Percentiles rank a stretch among this genome's conserved stretches.
Evolutionary conservation across 2,888 invertebrate species (phyloP).

Genomic region (Ophion costatus): DNA sequence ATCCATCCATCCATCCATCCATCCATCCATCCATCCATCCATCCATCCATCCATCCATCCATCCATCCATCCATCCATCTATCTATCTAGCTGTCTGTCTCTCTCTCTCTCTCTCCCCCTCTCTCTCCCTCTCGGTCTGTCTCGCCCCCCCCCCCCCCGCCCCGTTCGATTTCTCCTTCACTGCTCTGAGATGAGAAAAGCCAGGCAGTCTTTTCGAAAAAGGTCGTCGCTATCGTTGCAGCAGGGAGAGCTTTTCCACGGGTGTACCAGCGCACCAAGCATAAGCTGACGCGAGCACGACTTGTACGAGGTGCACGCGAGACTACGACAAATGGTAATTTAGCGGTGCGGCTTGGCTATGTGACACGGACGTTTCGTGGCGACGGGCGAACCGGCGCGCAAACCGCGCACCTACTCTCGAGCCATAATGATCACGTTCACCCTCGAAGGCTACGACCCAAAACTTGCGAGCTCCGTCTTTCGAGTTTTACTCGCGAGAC

Average conservation of each 20-base stretch:
- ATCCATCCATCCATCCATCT: no score
- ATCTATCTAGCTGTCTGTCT: no score
- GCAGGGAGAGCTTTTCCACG: conserved; percentile 25
- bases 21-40: no score
- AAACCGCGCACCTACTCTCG: conserved; percentile 22
- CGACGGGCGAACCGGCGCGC: conserved; percentile 3
- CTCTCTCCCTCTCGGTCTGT: no score
- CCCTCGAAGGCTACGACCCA: not conserved
- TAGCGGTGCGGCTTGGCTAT: conserved; percentile 12
- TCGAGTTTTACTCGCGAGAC: not conserved
- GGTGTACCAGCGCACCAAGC: not conserved
- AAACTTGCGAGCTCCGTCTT: conserved; percentile 17
- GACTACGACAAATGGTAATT: conserved; percentile 36
- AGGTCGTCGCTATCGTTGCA: conserved; percentile 3
- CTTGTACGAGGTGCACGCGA: conserved; percentile 37
- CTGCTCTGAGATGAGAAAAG: no score
- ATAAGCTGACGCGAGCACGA: conserved; percentile 39
- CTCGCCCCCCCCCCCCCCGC: no score
- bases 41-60: no score
- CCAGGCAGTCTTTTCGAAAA: no score
- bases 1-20: no score
- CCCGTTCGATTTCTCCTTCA: no score
- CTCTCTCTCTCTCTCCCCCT: no score
- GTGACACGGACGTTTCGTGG: not conserved
- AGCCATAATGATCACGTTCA: conserved; percentile 28